A percentile compares a stretch with the other conserved stretches of the same genome.
These are phyloP conservation scores for Chymomyza amoena DNA, from an alignment of 2,888 invertebrate species.

Conservation along the genomic window DNA sequence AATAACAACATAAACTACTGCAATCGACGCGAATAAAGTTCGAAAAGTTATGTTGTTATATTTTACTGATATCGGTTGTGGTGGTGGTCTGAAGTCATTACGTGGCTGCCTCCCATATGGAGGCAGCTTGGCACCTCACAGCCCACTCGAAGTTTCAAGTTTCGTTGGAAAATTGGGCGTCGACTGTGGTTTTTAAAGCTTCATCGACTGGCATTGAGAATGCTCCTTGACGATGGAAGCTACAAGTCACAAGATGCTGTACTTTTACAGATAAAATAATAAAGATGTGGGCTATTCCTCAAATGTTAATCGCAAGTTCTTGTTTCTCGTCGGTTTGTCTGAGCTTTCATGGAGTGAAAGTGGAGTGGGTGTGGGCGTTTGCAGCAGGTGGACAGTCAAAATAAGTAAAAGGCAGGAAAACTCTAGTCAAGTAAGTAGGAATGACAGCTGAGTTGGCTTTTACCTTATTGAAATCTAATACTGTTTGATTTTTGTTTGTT, in stretches of 20 bases:
- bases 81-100: constrained; percentile 21
- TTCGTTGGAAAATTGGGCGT: constrained; percentile 15
- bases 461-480: background rate
- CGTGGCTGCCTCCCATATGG: background rate
- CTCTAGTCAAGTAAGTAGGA: background rate
- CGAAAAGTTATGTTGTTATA: constrained; percentile 41
- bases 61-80: constrained; percentile 36
- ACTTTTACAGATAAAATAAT: background rate
- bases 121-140: background rate
- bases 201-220: background rate
- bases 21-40: constrained; percentile 47
- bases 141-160: constrained; percentile 14
- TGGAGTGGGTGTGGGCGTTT: background rate
- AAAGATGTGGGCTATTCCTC: background rate
- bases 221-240: background rate
- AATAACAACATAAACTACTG: constrained; percentile 37
- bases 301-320: too few relatives aligned
- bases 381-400: background rate
- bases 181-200: constrained; percentile 12
- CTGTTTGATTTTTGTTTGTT: background rate
- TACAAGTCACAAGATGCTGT: background rate
- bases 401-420: background rate
- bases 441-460: background rate
- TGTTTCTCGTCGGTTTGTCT: background rate
- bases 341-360: background rate